Conservation (phyloP, 2,797 vertebrate genomes). For the Danio aesculapii region DNA sequence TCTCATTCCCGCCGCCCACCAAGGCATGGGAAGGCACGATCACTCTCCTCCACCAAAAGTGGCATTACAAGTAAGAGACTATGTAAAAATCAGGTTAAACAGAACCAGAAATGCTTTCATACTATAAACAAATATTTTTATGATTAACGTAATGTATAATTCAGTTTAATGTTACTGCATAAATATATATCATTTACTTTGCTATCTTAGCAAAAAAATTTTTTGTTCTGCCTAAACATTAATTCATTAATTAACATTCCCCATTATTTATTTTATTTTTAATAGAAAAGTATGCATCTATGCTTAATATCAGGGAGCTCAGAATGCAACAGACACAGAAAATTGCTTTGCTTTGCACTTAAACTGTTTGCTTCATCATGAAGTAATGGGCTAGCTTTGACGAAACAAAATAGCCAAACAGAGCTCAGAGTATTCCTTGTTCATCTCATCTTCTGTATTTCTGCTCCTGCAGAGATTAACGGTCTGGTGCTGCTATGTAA, state of each 20-base stretch:
- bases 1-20: conserved; percentile 73
- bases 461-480: conserved; percentile 85
- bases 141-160: not conserved
- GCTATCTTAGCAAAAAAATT: too few relatives aligned
- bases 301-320: not conserved
- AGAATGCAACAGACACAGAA: not conserved
- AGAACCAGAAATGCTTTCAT: not conserved
- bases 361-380: not conserved
- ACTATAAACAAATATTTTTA: not conserved
- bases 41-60: conserved; percentile 77
- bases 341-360: not conserved
- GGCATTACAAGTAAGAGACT: conserved; percentile 89
- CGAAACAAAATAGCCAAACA: not conserved
- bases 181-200: not conserved
- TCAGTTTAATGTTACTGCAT: not conserved
- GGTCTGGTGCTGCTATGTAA: conserved; percentile 97
- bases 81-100: not conserved
- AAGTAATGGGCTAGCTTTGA: conserved; percentile 6
- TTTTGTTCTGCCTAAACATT: too few relatives aligned
- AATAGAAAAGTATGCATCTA: not conserved
- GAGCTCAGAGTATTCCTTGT: not conserved
- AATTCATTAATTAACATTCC: not conserved
- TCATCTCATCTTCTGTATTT: conserved; percentile 7
- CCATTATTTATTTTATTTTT: not conserved
- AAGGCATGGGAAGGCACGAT: conserved; percentile 71